phyloP scores from a whole-genome alignment of 1,140 invertebrate species.

The Macrobrachium rosenbergii region DNA sequence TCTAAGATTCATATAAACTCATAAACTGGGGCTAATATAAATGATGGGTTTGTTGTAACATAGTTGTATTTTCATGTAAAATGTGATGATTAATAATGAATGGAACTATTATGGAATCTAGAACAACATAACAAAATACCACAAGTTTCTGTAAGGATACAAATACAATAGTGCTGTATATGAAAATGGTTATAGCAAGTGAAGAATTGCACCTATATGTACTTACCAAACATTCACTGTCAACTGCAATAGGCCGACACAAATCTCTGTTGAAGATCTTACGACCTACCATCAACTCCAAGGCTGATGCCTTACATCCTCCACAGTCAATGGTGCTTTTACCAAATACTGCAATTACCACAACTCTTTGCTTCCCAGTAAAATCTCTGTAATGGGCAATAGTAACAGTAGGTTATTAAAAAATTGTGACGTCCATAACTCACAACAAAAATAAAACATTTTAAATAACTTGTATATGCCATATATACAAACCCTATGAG shows the following conservation, averaged over 20 bases:
- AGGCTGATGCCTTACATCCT: constrained; percentile 76
- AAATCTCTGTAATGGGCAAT: constrained; percentile 8
- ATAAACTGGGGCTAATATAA: constrained; percentile 31
- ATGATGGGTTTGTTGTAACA: constrained; percentile 14
- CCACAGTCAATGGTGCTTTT: constrained; percentile 75
- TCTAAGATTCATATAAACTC: no score
- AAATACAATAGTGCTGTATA: neutral
- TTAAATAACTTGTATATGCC: neutral
- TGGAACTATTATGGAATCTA: no score
- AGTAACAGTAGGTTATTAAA: neutral
- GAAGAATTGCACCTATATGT: neutral
- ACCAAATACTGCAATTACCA: constrained; percentile 79
- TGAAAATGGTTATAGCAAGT: neutral
- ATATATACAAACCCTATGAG: neutral
- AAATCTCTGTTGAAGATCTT: constrained; percentile 71
- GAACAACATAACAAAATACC: no score
- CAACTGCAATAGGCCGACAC: constrained; percentile 67
- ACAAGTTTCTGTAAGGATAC: neutral
- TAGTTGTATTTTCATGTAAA: neutral
- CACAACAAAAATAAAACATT: neutral
- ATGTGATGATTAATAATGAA: neutral
- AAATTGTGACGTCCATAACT: neutral
- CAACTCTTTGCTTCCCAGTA: constrained; percentile 70
- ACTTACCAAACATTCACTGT: constrained; percentile 71
- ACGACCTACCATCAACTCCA: constrained; percentile 73